Conservation (phyloP, 2,888 invertebrate species). For the Eupithecia exiguata region DNA sequence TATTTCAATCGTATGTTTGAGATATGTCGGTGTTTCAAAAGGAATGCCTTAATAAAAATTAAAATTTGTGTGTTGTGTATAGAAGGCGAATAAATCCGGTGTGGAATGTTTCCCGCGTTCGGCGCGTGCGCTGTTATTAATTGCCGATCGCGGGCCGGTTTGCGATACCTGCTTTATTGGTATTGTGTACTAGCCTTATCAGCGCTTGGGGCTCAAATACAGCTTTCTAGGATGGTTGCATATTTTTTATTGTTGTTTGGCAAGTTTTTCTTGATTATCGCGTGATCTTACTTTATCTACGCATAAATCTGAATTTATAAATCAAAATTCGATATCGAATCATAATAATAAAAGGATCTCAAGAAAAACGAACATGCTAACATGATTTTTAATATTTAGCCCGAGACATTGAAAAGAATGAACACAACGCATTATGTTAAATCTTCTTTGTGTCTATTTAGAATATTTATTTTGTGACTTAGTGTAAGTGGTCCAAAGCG, state of each 20-base stretch:
- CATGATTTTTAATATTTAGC: constrained; percentile 61
- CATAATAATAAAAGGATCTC: constrained; percentile 35
- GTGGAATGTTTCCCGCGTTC: constrained; percentile 57
- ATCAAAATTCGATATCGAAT: background rate
- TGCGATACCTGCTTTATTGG: constrained; percentile 39
- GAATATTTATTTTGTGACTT: constrained; percentile 42
- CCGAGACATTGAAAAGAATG: constrained; percentile 62
- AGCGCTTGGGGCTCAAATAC: background rate
- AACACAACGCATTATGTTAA: constrained; percentile 73
- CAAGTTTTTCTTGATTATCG: background rate
- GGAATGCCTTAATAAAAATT: constrained; percentile 63
- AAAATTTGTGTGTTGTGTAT: constrained; percentile 59
- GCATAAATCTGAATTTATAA: background rate
- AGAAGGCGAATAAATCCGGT: constrained; percentile 62
- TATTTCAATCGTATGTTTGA: constrained; percentile 4
- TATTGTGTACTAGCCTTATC: constrained; percentile 29
- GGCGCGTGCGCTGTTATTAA: constrained; percentile 66
- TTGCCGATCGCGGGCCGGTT: constrained; percentile 41
- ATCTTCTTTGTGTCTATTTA: constrained; percentile 67
- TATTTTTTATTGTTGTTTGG: background rate
- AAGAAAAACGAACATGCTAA: constrained; percentile 58
- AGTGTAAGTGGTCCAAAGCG: constrained; percentile 55
- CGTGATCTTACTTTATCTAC: background rate
- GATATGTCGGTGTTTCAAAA: constrained; percentile 58
- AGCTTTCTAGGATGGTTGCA: background rate